A percentile compares a stretch with the other conserved stretches of the same genome.
These are phyloP conservation scores for Pseudomyrmex flavicornis DNA, from an alignment of 1,140 invertebrate genomes.

Conservation along the genomic window DNA sequence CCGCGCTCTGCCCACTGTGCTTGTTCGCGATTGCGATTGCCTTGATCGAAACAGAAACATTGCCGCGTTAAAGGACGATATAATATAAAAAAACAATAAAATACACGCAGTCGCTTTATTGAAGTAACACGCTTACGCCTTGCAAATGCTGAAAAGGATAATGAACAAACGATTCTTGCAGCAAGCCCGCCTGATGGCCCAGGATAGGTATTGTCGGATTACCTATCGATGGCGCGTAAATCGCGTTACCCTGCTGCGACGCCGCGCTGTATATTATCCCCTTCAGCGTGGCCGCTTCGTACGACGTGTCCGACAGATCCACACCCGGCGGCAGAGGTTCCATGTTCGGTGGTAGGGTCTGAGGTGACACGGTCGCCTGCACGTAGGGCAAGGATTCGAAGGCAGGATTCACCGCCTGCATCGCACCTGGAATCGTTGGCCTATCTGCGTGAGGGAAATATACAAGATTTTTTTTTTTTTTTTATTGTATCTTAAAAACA, in stretches of 20 bases:
- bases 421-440: constrained; percentile 32
- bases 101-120: not conserved
- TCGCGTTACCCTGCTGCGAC: constrained; percentile 78
- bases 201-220: constrained; percentile 77
- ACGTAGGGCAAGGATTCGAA: constrained; percentile 39
- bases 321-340: constrained; percentile 86
- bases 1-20: constrained; percentile 79
- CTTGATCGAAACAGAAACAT: constrained; percentile 61
- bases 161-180: constrained; percentile 82
- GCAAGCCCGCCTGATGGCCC: constrained; percentile 80
- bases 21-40: constrained; percentile 79
- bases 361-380: constrained; percentile 56
- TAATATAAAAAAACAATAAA: too few relatives aligned
- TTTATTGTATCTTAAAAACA: not conserved
- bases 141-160: constrained; percentile 83
- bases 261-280: constrained; percentile 77
- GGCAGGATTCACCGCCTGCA: constrained; percentile 42
- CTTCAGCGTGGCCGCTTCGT: constrained; percentile 64
- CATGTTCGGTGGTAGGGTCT: constrained; percentile 37
- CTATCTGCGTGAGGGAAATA: constrained; percentile 55
- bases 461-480: not conserved
- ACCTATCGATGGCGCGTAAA: constrained; percentile 80
- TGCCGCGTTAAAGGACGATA: not conserved
- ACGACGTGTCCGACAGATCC: constrained; percentile 82
- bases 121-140: constrained; percentile 72